Conservation (phyloP, 2,888 invertebrate genomes). For the Lasioglossum zephyrum region DNA sequence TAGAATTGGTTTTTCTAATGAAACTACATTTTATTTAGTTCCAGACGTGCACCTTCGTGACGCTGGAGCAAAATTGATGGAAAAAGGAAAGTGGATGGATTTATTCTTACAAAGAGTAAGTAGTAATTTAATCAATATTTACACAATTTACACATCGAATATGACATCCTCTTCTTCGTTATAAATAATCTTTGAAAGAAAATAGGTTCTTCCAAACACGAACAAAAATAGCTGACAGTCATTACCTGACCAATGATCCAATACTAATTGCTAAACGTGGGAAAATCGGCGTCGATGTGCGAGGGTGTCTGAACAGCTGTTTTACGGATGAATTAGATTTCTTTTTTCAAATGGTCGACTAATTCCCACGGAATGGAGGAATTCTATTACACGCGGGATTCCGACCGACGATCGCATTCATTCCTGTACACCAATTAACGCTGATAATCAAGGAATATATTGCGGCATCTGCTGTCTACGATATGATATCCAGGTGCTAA, state of each 20-base stretch:
- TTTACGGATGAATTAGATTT: background rate
- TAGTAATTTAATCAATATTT: background rate
- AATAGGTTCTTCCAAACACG: too few species aligned
- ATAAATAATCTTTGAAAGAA: background rate
- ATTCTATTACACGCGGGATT: slow-evolving; percentile 5
- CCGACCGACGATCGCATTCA: slow-evolving; percentile 37
- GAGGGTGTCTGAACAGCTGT: background rate
- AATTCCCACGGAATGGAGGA: slow-evolving; percentile 54
- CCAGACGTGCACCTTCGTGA: background rate
- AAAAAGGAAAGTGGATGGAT: background rate
- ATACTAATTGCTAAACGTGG: slow-evolving; percentile 28
- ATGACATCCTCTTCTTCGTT: background rate
- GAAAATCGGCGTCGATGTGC: slow-evolving; percentile 29
- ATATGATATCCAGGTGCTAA: slow-evolving; percentile 72
- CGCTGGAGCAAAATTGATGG: background rate
- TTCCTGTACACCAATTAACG: slow-evolving; percentile 61
- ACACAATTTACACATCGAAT: background rate
- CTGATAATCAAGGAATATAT: slow-evolving; percentile 65
- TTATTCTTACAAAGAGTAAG: background rate
- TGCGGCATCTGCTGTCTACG: slow-evolving; percentile 63
- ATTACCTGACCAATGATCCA: background rate
- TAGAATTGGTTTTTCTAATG: background rate
- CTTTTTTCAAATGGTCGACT: slow-evolving; percentile 13
- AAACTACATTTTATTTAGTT: background rate
- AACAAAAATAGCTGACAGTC: background rate